These are phyloP conservation scores for Scolopax bukidnonensis DNA, from an alignment of 2,797 vertebrate species.

Conservation along the genomic window DNA sequence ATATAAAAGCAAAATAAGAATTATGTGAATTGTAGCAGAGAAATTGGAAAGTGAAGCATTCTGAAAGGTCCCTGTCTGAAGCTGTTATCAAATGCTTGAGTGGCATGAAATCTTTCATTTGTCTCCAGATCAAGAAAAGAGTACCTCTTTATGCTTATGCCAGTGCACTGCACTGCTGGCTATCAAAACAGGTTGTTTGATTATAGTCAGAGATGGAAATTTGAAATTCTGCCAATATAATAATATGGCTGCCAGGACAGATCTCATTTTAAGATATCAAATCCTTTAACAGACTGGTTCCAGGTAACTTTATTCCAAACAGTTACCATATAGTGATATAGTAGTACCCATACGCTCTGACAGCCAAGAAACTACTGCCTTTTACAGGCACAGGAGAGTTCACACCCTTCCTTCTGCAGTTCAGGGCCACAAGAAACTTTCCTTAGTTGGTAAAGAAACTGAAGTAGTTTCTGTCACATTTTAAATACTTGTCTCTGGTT, in stretches of 20 bases:
- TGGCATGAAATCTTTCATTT: constrained; percentile 1
- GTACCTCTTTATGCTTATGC: neutral
- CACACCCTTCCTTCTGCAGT: neutral
- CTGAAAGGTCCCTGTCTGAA: neutral
- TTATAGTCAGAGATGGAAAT: constrained; percentile 11
- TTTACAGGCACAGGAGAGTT: neutral
- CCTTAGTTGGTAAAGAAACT: neutral
- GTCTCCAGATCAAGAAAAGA: neutral
- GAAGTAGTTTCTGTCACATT: neutral
- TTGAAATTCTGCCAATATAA: neutral
- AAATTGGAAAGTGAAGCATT: neutral
- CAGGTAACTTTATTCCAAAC: neutral
- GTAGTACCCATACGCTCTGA: neutral
- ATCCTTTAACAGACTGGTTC: neutral
- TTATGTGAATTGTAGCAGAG: neutral
- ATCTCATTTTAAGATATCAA: neutral
- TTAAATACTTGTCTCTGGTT: neutral
- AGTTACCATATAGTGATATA: neutral
- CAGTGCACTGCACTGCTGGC: neutral
- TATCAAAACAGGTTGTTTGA: neutral
- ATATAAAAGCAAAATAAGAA: neutral
- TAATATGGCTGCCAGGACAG: neutral
- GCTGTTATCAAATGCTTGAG: neutral
- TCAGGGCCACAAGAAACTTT: neutral
- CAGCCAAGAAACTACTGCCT: neutral